Evolutionary conservation across 2,797 vertebrate species (phyloP).

Genomic region (Acipenser oxyrinchus): DNA sequence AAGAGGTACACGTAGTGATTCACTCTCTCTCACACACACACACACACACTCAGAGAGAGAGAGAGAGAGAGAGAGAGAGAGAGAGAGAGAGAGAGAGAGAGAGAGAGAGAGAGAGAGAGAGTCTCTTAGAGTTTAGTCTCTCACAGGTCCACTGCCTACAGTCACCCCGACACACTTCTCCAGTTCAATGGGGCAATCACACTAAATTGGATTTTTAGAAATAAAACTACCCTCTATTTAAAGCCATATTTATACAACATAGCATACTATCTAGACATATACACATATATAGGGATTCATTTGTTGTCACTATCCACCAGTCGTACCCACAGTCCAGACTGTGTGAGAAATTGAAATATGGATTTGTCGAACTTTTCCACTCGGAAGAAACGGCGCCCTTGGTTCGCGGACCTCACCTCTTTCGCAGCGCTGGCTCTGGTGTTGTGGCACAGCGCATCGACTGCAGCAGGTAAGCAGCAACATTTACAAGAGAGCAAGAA

Average conservation of each 20-base stretch:
- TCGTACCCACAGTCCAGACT: background rate
- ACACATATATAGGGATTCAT: too few relatives aligned
- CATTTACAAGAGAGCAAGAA: too few relatives aligned
- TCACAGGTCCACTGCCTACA: background rate
- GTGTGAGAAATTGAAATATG: background rate
- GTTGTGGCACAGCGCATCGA: background rate
- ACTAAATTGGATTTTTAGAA: background rate
- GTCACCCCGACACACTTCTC: background rate
- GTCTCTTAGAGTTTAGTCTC: background rate
- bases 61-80: too few relatives aligned
- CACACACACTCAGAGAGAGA: too few relatives aligned
- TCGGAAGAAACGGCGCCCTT: background rate
- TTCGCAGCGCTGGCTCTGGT: background rate
- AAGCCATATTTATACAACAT: background rate
- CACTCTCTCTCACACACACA: too few relatives aligned
- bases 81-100: background rate
- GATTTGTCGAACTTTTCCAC: background rate
- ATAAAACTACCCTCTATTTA: background rate
- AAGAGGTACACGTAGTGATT: too few relatives aligned
- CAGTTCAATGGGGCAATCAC: background rate
- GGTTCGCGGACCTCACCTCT: background rate
- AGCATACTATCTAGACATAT: background rate
- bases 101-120: background rate
- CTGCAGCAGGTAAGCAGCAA: background rate
- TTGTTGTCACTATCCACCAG: too few relatives aligned